phyloP scores from a whole-genome alignment of 2,888 invertebrate genomes.

The Phlogophora meticulosa region DNA sequence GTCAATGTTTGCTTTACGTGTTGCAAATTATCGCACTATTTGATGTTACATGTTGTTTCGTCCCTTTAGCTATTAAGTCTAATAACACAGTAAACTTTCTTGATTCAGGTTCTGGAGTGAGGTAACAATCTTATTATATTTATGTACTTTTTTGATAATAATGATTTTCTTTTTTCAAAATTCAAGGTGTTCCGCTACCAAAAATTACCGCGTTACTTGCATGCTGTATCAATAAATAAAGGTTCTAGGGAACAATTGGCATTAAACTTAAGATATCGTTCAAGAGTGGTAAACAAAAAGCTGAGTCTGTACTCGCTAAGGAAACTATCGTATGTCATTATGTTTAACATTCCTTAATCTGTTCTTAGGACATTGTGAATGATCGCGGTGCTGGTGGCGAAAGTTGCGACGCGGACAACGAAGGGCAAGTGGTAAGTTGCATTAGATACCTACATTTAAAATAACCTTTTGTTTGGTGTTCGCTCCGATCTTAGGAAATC shows the following conservation, averaged over 20 bases:
- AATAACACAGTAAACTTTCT: slow-evolving; percentile 6
- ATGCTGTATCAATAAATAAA: background rate
- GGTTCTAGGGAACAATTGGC: background rate
- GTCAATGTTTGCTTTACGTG: slow-evolving; percentile 35
- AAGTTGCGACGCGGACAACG: slow-evolving; percentile 79
- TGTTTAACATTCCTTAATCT: slow-evolving; percentile 47
- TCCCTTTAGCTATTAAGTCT: slow-evolving; percentile 4
- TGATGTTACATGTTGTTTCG: slow-evolving; percentile 26
- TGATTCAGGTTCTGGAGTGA: background rate
- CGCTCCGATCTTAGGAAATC: background rate
- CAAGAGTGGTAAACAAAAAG: background rate
- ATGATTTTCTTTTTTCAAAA: slow-evolving; percentile 9
- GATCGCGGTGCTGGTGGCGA: slow-evolving; percentile 87
- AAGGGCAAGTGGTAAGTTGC: slow-evolving; percentile 78
- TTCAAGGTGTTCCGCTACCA: slow-evolving; percentile 24
- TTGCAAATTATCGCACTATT: slow-evolving; percentile 14
- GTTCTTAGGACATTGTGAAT: slow-evolving; percentile 84
- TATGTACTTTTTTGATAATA: background rate
- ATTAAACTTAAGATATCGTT: background rate
- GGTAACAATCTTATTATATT: slow-evolving; percentile 22
- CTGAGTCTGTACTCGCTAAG: background rate
- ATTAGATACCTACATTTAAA: slow-evolving; percentile 1
- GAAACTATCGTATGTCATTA: background rate
- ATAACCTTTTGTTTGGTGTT: background rate
- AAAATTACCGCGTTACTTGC: background rate